A percentile compares a stretch with the other conserved stretches of the same genome.
phyloP scores from a whole-genome alignment of 2,797 vertebrate species.

The Enteromius argenteus region DNA sequence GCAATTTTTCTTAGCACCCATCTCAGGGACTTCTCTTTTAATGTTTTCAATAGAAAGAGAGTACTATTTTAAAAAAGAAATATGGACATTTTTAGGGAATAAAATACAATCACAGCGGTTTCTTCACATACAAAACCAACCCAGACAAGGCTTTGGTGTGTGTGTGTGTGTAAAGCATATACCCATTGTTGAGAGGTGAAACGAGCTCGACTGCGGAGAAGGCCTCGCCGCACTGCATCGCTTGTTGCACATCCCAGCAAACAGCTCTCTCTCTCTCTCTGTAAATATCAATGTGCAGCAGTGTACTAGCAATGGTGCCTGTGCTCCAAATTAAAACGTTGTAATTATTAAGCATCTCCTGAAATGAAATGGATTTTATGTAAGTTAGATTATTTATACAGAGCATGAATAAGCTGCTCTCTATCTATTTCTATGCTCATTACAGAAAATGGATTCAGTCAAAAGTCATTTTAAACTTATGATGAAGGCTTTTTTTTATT shows the following conservation, averaged over 20 bases:
- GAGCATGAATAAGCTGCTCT: constrained; percentile 54
- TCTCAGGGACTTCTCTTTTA: constrained; percentile 96
- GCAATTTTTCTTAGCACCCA: constrained; percentile 86
- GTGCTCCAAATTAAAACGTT: constrained; percentile 43
- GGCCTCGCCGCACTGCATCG: background rate
- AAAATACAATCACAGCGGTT: constrained; percentile 65
- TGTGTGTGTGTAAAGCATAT: constrained; percentile 55
- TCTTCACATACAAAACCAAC: constrained; percentile 67
- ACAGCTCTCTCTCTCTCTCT: constrained; percentile 31
- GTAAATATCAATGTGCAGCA: constrained; percentile 56
- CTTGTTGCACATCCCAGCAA: constrained; percentile 21
- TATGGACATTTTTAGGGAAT: constrained; percentile 72
- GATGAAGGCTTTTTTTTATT: constrained; percentile 65
- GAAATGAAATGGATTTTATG: constrained; percentile 55
- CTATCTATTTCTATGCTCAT: constrained; percentile 41
- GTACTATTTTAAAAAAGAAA: constrained; percentile 74
- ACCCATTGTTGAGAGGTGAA: constrained; percentile 56
- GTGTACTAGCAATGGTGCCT: constrained; percentile 29
- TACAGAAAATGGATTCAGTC: constrained; percentile 66
- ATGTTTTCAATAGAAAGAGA: constrained; percentile 77
- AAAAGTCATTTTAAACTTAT: constrained; percentile 64
- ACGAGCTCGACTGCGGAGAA: constrained; percentile 12
- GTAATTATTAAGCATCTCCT: constrained; percentile 59
- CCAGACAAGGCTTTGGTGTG: constrained; percentile 92
- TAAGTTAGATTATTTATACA: constrained; percentile 64